A percentile compares a stretch with the other conserved stretches of the same genome.
These are phyloP conservation scores for Arenaria interpres DNA, from an alignment of 2,113 vertebrate genomes.

Conservation along the genomic window DNA sequence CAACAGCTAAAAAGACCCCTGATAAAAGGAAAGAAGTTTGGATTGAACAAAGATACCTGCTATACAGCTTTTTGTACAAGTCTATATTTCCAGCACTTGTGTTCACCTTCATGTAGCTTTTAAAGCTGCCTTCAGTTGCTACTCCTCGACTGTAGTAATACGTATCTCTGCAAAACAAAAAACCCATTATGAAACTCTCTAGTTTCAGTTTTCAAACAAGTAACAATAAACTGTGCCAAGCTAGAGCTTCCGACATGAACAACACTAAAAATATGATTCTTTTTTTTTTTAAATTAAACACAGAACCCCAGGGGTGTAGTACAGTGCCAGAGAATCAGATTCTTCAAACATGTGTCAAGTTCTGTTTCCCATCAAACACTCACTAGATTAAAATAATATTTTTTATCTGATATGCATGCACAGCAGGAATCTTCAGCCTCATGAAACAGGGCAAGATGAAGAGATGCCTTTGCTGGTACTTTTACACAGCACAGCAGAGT, in stretches of 20 bases:
- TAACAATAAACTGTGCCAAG: neutral
- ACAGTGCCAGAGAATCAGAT: neutral
- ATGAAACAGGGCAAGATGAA: neutral
- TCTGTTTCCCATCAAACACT: neutral
- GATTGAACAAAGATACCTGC: slow-evolving; percentile 54
- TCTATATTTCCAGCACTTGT: slow-evolving; percentile 51
- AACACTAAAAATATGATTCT: neutral
- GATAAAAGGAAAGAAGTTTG: neutral
- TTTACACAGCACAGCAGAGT: neutral
- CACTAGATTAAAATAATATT: neutral
- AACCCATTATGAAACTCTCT: neutral
- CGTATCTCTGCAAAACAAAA: slow-evolving; percentile 48
- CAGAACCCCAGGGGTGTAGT: neutral
- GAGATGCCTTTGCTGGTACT: neutral
- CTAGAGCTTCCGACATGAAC: neutral
- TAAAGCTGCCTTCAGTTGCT: neutral
- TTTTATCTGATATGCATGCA: neutral
- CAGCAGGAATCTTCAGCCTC: neutral
- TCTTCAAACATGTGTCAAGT: neutral
- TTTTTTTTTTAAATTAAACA: neutral
- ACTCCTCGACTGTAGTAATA: slow-evolving; percentile 57
- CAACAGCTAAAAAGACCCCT: neutral
- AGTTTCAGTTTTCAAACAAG: neutral
- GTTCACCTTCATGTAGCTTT: slow-evolving; percentile 75
- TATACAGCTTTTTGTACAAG: slow-evolving; percentile 74